Percentiles rank a stretch among this genome's conserved stretches.
These are phyloP conservation scores for Mormyrus hasselquistii DNA, from an alignment of 2,797 vertebrate genomes.

Conservation along the genomic window DNA sequence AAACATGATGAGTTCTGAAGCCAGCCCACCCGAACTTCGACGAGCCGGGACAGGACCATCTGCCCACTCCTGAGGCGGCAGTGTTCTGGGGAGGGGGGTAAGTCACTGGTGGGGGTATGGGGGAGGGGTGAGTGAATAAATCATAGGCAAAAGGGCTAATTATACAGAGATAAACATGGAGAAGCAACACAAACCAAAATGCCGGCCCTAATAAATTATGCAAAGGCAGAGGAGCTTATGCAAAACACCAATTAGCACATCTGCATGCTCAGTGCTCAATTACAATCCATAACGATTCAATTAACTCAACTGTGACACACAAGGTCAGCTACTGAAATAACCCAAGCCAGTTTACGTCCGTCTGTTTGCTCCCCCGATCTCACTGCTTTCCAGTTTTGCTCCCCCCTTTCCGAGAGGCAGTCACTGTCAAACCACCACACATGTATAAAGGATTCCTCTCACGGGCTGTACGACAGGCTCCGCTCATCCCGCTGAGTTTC, in stretches of 20 bases:
- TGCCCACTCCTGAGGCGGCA: slow-evolving; percentile 52
- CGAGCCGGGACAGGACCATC: slow-evolving; percentile 51
- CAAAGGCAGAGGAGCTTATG: not conserved
- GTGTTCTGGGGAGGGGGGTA: slow-evolving; percentile 63
- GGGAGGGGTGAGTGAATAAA: not conserved
- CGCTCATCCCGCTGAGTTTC: not conserved
- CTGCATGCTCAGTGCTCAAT: not conserved
- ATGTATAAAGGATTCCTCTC: not conserved
- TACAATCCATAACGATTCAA: not conserved
- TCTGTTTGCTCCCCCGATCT: not conserved
- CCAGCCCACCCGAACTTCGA: slow-evolving; percentile 49
- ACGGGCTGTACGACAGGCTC: not conserved
- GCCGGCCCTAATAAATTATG: not conserved
- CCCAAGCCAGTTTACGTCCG: not conserved
- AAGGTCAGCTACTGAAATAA: not conserved
- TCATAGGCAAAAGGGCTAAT: not conserved
- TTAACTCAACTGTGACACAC: not conserved
- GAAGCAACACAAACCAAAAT: not conserved
- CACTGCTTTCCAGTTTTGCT: not conserved
- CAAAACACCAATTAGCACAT: not conserved
- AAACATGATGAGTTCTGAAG: slow-evolving; percentile 44
- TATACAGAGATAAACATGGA: not conserved
- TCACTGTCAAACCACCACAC: not conserved
- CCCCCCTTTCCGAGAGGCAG: not conserved
- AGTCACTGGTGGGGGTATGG: slow-evolving; percentile 34